Evolutionary conservation across 2,113 vertebrate genomes (phyloP), one percentile per base, ranked within the genome.

Genomic region (Pionites leucogaster): DNA sequence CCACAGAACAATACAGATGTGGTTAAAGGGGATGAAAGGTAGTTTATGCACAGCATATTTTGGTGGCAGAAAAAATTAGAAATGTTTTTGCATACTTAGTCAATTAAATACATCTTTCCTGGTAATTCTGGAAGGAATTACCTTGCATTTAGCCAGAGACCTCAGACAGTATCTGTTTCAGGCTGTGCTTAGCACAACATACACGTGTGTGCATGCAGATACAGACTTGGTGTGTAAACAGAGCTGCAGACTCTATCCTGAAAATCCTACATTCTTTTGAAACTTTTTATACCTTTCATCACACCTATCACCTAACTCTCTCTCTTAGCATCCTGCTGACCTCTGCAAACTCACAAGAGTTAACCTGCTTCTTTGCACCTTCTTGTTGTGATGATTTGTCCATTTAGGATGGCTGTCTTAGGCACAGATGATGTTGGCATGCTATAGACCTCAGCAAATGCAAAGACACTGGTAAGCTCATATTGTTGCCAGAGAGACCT

Each of bases 271-370:
- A 13, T 60, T 85, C 52, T 79, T 92, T 31, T 24, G 81, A 82
- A 75, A 62, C 44, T 93, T 93, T 89, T 84, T 91, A 37, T n/a
- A 42, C 86, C 42, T 69, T 69, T 96, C 93, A 82, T 57, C 76
- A 72, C 52, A 87, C n/a, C 47, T 94, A 65, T 57, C 14, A 3
- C 37, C 1, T 79, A 87, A 74, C 70, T 44, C 47, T 65, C 12
- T 55, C 25, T 75, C 50, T 44, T 12, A 29, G 64, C 42, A 64
- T 39, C 88, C 55, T 68, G 64, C 67, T 81, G 71, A 86, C 46
- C 42, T 78, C 46, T 44, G 64, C 44, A 76, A 37, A 46, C 22
- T n/a, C 86, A 57, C 1, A 3, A 53, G 55, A 72, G 19, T 17
- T 37, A 71, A 31, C 22, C 69, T n/a, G 49, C 60, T 65, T 55